Evolutionary conservation across 2,113 vertebrate genomes (phyloP).

Genomic region (Microtus richardsoni): DNA sequence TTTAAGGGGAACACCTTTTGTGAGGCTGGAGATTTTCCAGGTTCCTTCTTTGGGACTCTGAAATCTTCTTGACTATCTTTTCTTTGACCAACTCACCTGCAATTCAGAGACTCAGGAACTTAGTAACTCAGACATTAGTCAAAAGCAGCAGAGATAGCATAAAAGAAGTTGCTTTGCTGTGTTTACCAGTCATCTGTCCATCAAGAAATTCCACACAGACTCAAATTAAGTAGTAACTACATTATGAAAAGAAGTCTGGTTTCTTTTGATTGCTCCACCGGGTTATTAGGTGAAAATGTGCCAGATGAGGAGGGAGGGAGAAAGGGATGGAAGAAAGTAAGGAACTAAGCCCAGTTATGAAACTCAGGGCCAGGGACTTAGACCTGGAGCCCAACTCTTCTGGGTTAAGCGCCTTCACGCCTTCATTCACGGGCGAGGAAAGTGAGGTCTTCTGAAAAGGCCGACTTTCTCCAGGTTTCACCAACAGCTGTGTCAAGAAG

Average conservation of each 20-base stretch:
- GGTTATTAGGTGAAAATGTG: not conserved
- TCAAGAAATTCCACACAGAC: slow-evolving; percentile 1
- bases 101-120: not conserved
- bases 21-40: not conserved
- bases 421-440: not conserved
- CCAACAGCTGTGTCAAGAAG: not conserved
- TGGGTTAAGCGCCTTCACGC: not conserved
- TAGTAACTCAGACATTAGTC: not conserved
- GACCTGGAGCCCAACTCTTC: not conserved
- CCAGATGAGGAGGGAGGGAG: not conserved
- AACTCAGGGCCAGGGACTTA: not conserved
- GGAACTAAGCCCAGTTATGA: not conserved
- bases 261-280: not conserved
- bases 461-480: not conserved
- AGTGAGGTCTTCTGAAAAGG: not conserved
- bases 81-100: not conserved
- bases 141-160: not conserved
- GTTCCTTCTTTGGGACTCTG: not conserved
- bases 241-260: slow-evolving; percentile 35
- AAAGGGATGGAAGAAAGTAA: too few relatives aligned
- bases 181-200: not conserved
- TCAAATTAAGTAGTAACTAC: slow-evolving; percentile 37
- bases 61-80: not conserved
- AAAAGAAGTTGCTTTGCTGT: not conserved
- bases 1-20: not conserved